A percentile compares a stretch with the other conserved stretches of the same genome.
phyloP scores from a whole-genome alignment of 2,113 vertebrate species.

The Donacobius atricapilla region DNA sequence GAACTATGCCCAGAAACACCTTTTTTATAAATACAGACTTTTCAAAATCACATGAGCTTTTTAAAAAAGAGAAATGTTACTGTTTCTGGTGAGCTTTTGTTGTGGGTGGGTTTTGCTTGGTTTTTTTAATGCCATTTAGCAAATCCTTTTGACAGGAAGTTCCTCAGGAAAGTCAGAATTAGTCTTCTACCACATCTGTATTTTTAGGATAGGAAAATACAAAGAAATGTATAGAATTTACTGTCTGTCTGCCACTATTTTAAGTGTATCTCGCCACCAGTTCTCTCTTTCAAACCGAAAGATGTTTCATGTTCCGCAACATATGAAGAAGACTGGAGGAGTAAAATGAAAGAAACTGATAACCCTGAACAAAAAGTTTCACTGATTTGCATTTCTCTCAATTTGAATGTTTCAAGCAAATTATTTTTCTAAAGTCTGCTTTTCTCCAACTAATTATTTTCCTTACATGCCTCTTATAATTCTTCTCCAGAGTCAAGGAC shows the following conservation, averaged over 20 bases:
- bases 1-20: neutral
- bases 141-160: neutral
- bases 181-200: neutral
- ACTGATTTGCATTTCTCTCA: neutral
- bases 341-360: neutral
- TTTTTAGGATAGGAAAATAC: neutral
- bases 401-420: neutral
- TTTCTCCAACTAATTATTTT: neutral
- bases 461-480: neutral
- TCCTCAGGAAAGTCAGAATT: neutral
- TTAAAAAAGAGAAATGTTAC: neutral
- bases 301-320: fast-evolving
- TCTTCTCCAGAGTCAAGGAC: neutral
- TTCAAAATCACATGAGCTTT: neutral
- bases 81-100: neutral
- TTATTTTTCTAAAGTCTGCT: neutral
- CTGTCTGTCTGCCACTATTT: neutral
- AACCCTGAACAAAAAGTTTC: neutral
- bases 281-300: neutral
- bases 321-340: neutral
- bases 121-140: neutral
- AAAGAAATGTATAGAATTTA: neutral
- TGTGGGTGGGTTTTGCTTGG: neutral
- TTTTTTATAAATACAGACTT: neutral
- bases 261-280: neutral